Evolutionary conservation across 1,140 invertebrate genomes (phyloP).

Genomic region (Hermatobates lingyangjiaoensis): DNA sequence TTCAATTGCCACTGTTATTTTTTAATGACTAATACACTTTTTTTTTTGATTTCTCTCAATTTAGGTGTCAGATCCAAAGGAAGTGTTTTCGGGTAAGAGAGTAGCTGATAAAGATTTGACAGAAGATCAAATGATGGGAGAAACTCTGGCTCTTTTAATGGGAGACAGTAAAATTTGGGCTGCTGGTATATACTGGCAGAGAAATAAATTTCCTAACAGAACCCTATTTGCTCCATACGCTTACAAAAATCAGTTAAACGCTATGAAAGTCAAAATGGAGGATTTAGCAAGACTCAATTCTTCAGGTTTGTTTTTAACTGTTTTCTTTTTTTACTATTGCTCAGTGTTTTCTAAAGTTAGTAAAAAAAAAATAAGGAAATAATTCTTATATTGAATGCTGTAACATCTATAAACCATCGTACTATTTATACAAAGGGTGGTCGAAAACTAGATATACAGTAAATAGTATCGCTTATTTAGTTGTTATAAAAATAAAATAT

Average conservation of each 20-base stretch:
- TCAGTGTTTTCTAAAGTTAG: not conserved
- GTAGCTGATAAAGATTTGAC: conserved; percentile 72
- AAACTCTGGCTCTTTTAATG: conserved; percentile 75
- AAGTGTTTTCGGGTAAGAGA: conserved; percentile 81
- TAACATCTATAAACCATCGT: too few relatives aligned
- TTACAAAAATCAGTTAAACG: conserved; percentile 67
- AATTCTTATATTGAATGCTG: too few relatives aligned
- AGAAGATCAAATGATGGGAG: conserved; percentile 86
- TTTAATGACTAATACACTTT: too few relatives aligned
- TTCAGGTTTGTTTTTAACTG: conserved; percentile 43
- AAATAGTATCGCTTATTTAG: too few relatives aligned
- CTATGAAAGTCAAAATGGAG: conserved; percentile 67
- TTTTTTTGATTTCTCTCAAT: too few relatives aligned
- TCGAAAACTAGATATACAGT: too few relatives aligned
- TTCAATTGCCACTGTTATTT: too few relatives aligned
- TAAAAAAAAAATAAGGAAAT: too few relatives aligned
- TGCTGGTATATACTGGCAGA: conserved; percentile 83
- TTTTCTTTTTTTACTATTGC: conserved; percentile 1
- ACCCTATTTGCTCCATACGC: conserved; percentile 88
- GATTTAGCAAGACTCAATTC: conserved; percentile 65
- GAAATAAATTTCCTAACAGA: conserved; percentile 84
- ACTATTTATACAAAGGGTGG: too few relatives aligned
- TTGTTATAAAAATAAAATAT: too few relatives aligned
- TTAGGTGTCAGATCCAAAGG: conserved; percentile 77
- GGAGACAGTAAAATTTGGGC: conserved; percentile 82